These are phyloP conservation scores for Tenthredo scrophulariae DNA, from an alignment of 2,888 invertebrate species.

Conservation along the genomic window DNA sequence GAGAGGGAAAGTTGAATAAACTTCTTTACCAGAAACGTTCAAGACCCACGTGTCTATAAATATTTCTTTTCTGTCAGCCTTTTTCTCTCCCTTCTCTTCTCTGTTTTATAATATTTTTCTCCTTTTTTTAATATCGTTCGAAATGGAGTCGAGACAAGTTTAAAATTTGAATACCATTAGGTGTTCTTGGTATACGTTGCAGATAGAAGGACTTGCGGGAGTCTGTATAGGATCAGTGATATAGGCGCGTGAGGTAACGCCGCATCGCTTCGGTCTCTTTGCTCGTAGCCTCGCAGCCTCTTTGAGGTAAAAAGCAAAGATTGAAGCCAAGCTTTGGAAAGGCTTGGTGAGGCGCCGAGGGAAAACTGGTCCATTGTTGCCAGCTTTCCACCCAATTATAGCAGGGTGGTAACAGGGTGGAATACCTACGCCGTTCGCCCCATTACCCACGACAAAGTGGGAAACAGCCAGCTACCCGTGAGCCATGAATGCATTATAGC, in stretches of 20 bases:
- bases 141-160: not conserved
- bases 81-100: not conserved
- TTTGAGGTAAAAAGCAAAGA: conserved; percentile 17
- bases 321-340: conserved; percentile 44
- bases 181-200: not conserved
- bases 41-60: not conserved
- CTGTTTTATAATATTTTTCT: not conserved
- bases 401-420: conserved; percentile 36
- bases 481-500: conserved; percentile 60
- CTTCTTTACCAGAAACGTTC: conserved; percentile 1
- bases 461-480: conserved; percentile 56
- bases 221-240: not conserved
- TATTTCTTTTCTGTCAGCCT: not conserved
- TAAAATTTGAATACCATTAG: not conserved
- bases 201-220: not conserved
- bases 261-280: not conserved
- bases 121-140: not conserved
- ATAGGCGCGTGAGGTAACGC: not conserved
- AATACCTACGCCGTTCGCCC: conserved; percentile 51
- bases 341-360: conserved; percentile 15
- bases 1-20: conserved; percentile 24
- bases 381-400: conserved; percentile 53
- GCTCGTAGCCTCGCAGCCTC: not conserved
- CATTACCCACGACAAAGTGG: conserved; percentile 58
- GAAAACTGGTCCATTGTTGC: conserved; percentile 50